Conservation (phyloP, 2,797 vertebrate species). For the Acipenser oxyrinchus region DNA sequence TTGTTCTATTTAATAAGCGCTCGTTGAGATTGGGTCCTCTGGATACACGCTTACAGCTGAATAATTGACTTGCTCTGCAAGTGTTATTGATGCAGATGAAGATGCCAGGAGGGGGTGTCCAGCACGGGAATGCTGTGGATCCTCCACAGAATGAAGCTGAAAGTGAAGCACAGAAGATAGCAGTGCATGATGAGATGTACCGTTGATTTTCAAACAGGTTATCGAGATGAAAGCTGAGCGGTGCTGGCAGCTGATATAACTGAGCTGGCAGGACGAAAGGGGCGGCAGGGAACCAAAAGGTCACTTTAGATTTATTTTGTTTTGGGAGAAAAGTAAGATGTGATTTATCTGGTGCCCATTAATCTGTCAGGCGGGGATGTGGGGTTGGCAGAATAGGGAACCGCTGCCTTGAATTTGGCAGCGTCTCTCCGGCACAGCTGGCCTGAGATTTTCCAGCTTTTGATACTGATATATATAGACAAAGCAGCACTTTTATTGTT, state of each 20-base stretch:
- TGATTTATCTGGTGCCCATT: slow-evolving; percentile 37
- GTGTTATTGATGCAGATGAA: no score
- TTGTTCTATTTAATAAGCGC: no score
- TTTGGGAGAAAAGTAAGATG: slow-evolving; percentile 30
- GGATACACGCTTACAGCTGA: no score
- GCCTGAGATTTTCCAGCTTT: slow-evolving; percentile 46
- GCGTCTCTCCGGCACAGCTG: slow-evolving; percentile 37
- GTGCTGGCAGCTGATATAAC: not conserved
- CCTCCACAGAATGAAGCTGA: no score
- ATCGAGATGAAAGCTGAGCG: not conserved
- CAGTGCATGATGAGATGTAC: no score
- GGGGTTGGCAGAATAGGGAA: slow-evolving; percentile 45
- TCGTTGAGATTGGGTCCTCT: no score
- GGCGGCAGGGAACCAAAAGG: slow-evolving; percentile 7
- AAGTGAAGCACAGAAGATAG: no score
- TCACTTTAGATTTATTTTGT: slow-evolving; percentile 40
- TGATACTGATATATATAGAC: slow-evolving; percentile 52
- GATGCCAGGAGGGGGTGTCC: no score
- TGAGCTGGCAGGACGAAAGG: not conserved
- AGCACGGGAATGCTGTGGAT: no score
- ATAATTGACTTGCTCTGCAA: no score
- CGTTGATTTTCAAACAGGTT: no score
- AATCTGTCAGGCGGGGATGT: slow-evolving; percentile 45
- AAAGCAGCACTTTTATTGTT: slow-evolving; percentile 28
- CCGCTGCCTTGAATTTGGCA: slow-evolving; percentile 42